phyloP scores from a whole-genome alignment of 2,888 invertebrate genomes.

The Physocephala rufipes region DNA sequence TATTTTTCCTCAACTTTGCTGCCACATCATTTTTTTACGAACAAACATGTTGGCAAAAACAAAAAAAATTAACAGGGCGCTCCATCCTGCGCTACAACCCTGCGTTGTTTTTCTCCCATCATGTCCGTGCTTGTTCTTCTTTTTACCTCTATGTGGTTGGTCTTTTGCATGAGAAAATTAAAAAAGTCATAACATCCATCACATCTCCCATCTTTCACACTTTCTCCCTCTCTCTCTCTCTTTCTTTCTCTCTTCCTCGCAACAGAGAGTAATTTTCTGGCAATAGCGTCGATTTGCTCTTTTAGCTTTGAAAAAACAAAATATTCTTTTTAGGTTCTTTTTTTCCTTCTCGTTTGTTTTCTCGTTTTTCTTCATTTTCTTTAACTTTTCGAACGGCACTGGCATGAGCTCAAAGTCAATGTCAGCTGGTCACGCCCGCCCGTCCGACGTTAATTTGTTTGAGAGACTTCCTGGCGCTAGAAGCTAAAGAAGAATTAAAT shows the following conservation, averaged over 20 bases:
- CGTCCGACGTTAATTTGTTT: not conserved
- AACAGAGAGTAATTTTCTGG: not conserved
- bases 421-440: slow-evolving; percentile 12
- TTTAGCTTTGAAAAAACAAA: not conserved
- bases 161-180: not conserved
- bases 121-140: not conserved
- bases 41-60: not conserved
- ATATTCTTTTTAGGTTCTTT: slow-evolving; percentile 14
- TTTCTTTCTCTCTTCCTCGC: not conserved
- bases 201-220: not conserved
- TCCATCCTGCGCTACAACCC: not conserved
- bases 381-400: not conserved
- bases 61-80: not conserved
- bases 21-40: not conserved
- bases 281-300: not conserved
- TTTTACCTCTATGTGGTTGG: not conserved
- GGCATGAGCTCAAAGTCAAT: slow-evolving; percentile 33
- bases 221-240: not conserved
- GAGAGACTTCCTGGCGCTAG: not conserved
- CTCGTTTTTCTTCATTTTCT: not conserved
- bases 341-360: not conserved
- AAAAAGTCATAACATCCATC: not conserved
- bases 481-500: slow-evolving; percentile 19
- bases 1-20: slow-evolving; percentile 7
- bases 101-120: not conserved